A percentile compares a stretch with the other conserved stretches of the same genome.
Evolutionary conservation across 2,888 invertebrate species (phyloP).

Genomic region (Pollenia labialis): DNA sequence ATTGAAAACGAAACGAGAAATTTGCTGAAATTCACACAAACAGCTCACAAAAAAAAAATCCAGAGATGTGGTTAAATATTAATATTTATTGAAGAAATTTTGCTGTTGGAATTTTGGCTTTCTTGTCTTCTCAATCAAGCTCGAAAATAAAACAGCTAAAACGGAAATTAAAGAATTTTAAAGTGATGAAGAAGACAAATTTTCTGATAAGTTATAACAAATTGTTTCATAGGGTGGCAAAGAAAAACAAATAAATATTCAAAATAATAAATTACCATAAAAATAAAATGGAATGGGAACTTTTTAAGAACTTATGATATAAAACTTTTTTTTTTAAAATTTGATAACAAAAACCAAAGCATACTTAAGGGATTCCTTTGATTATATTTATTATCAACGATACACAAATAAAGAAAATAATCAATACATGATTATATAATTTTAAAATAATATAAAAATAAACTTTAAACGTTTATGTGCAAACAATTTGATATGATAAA

Average conservation of each 20-base stretch:
- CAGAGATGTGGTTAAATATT: neutral
- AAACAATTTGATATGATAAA: no score
- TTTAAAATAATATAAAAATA: no score
- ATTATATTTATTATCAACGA: no score
- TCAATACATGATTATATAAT: no score
- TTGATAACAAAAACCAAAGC: no score
- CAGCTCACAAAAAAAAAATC: neutral
- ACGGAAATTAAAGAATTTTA: conserved; percentile 11
- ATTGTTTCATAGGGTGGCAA: neutral
- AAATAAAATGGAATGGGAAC: neutral
- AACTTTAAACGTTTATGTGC: no score
- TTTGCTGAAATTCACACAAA: conserved; percentile 2
- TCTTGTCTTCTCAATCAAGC: neutral
- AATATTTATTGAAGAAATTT: conserved; percentile 37
- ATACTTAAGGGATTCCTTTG: no score
- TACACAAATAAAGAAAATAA: no score
- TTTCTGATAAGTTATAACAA: neutral
- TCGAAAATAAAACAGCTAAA: neutral
- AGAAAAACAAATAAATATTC: conserved; percentile 7
- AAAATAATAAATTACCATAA: neutral
- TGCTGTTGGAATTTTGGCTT: neutral
- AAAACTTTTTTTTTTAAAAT: neutral
- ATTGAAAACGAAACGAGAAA: conserved; percentile 7
- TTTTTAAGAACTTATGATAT: neutral
- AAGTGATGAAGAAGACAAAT: neutral